Conservation (phyloP, 2,888 invertebrate species). For the Tetranychus piercei region DNA sequence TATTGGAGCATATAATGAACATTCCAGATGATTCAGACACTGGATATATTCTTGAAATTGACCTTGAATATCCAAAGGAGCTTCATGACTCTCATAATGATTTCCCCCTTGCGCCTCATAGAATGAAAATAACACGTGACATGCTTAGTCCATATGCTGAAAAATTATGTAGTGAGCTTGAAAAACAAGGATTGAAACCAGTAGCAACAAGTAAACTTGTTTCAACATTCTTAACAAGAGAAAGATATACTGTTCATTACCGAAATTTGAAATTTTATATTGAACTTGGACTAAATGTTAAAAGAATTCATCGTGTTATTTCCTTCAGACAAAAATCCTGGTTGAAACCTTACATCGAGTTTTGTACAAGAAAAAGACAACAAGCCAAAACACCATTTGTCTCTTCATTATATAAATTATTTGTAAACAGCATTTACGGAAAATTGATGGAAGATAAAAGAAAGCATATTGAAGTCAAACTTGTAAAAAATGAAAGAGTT, state of each 20-base stretch:
- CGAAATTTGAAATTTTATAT: background rate
- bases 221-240: conserved; percentile 22
- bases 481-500: conserved; percentile 24
- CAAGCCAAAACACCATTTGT: conserved; percentile 29
- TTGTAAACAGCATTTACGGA: conserved; percentile 31
- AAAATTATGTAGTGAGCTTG: background rate
- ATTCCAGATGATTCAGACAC: background rate
- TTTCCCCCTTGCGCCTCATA: conserved; percentile 4
- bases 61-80: background rate
- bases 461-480: conserved; percentile 30
- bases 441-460: conserved; percentile 31
- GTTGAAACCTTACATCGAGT: conserved; percentile 25
- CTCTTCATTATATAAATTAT: conserved; percentile 32
- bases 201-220: conserved; percentile 15
- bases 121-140: background rate
- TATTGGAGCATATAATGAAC: too few species aligned
- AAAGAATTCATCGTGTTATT: background rate
- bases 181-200: background rate
- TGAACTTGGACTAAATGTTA: background rate
- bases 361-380: conserved; percentile 24
- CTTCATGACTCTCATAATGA: conserved; percentile 6
- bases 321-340: conserved; percentile 21
- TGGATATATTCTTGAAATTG: background rate
- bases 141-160: background rate
- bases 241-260: conserved; percentile 1